phyloP scores from a whole-genome alignment of 2,888 invertebrate genomes.

The Coelogynopora nodosa region DNA sequence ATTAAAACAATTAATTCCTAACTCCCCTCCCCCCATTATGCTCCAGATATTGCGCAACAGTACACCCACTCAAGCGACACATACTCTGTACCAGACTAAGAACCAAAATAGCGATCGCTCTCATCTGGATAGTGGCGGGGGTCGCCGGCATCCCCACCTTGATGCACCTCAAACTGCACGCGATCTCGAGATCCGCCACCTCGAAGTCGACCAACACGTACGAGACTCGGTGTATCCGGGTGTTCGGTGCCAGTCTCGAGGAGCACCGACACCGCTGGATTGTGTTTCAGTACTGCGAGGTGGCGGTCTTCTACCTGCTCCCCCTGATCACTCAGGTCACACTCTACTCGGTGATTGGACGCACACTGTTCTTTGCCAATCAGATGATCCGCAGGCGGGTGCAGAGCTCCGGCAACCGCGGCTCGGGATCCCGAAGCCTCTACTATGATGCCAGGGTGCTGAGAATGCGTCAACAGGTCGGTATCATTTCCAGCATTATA shows the following conservation, averaged over 20 bases:
- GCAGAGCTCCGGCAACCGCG: not conserved
- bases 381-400: not conserved
- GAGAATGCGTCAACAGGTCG: not conserved
- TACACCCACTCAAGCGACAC: conserved; percentile 61
- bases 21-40: too few species aligned
- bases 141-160: conserved; percentile 57
- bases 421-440: not conserved
- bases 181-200: conserved; percentile 46
- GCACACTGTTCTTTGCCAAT: conserved; percentile 53
- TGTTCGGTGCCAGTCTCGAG: conserved; percentile 47
- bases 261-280: conserved; percentile 51
- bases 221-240: conserved; percentile 54
- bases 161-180: conserved; percentile 52
- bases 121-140: conserved; percentile 59
- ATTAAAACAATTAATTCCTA: too few species aligned
- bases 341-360: conserved; percentile 57
- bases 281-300: conserved; percentile 58
- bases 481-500: not conserved
- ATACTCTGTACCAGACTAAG: conserved; percentile 58
- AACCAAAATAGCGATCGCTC: conserved; percentile 55
- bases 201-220: conserved; percentile 48
- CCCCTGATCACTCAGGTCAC: conserved; percentile 59
- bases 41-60: conserved; percentile 60
- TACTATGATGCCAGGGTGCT: not conserved
- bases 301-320: conserved; percentile 58